Percentiles rank a stretch among this genome's conserved stretches.
These are phyloP conservation scores for Cheirogaleus major DNA, from an alignment of 2,797 vertebrate species.

Conservation along the genomic window DNA sequence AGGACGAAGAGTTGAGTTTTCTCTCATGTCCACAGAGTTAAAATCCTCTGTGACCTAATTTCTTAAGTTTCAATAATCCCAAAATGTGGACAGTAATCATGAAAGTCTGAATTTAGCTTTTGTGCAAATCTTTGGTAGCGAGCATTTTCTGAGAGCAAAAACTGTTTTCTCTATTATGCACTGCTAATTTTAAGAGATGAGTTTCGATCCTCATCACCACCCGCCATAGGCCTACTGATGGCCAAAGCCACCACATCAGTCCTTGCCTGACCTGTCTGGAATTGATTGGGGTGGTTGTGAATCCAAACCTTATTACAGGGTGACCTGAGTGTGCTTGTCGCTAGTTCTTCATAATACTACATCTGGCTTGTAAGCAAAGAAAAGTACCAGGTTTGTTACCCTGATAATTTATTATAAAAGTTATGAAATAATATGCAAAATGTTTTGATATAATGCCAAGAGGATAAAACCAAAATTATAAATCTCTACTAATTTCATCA, in stretches of 20 bases:
- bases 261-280: background rate
- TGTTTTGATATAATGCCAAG: background rate
- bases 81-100: background rate
- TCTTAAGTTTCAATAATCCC: slow-evolving; percentile 5
- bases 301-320: background rate
- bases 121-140: background rate
- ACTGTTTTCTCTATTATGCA: background rate
- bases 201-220: background rate
- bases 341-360: background rate
- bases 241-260: background rate
- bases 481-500: background rate
- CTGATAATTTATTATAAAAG: background rate
- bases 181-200: background rate
- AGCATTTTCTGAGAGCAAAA: background rate
- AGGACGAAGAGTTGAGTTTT: background rate
- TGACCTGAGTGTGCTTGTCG: background rate
- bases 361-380: background rate
- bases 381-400: background rate
- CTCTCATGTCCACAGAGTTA: background rate
- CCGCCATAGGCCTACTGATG: background rate
- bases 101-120: background rate
- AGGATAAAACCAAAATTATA: background rate
- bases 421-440: background rate
- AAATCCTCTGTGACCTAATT: background rate
- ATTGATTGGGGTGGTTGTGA: background rate